Conservation (phyloP, 2,888 invertebrate genomes). For the Theretra japonica region DNA sequence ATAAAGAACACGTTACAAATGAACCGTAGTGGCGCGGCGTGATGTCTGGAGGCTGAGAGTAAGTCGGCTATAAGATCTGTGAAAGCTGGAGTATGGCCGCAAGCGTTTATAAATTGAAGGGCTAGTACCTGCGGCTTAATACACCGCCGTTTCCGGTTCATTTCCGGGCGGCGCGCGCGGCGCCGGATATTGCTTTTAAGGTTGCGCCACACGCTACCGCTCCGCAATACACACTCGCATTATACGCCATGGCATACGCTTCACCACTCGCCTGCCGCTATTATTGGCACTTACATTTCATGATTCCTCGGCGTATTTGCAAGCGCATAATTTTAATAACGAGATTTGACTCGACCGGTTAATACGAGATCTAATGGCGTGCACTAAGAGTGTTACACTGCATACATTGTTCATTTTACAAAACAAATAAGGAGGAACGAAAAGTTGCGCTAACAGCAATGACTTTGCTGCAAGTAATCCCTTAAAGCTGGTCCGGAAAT, state of each 20-base stretch:
- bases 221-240: conserved; percentile 54
- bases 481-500: conserved; percentile 71
- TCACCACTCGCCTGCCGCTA: not conserved
- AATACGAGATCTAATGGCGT: not conserved
- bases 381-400: not conserved
- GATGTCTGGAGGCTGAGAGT: conserved; percentile 65
- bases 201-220: conserved; percentile 78
- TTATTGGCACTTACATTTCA: conserved; percentile 13
- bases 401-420: not conserved
- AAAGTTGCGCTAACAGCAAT: not conserved
- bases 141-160: conserved; percentile 85
- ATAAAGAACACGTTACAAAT: conserved; percentile 70
- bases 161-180: conserved; percentile 84
- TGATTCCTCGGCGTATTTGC: not conserved
- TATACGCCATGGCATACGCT: conserved; percentile 33
- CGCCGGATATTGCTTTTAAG: conserved; percentile 86
- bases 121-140: conserved; percentile 85
- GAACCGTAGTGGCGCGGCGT: conserved; percentile 56
- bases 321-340: conserved; percentile 15
- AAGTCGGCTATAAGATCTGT: conserved; percentile 55
- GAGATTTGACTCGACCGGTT: not conserved
- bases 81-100: conserved; percentile 71
- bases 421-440: not conserved
- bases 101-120: conserved; percentile 85
- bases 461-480: conserved; percentile 48